Percentiles rank a stretch among this genome's conserved stretches.
Evolutionary conservation across 2,797 vertebrate genomes (phyloP).

Genomic region (Craterocephalus amniculus): DNA sequence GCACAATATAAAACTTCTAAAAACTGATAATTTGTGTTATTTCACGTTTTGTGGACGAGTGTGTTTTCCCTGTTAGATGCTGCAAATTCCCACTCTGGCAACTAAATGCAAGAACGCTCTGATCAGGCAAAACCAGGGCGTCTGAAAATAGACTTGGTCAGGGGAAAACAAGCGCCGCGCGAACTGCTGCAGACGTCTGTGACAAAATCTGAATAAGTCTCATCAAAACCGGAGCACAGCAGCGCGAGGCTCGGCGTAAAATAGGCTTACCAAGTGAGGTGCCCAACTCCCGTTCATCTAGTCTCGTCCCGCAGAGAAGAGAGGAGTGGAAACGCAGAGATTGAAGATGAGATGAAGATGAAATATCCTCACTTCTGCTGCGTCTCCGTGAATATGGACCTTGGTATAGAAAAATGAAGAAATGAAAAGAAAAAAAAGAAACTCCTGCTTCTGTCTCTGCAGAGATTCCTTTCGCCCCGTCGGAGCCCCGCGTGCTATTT

Average conservation of each 20-base stretch:
- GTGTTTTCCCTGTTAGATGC: rapidly evolving
- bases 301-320: slow-evolving; percentile 67
- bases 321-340: slow-evolving; percentile 26
- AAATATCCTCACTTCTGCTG: slow-evolving; percentile 71
- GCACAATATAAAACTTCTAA: slow-evolving; percentile 63
- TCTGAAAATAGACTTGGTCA: background rate
- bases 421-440: background rate
- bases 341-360: slow-evolving; percentile 47
- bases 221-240: background rate
- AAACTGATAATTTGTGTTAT: slow-evolving; percentile 54
- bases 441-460: slow-evolving; percentile 40
- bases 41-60: background rate
- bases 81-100: background rate
- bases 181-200: slow-evolving; percentile 1
- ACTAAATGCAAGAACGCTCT: background rate
- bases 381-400: slow-evolving; percentile 38
- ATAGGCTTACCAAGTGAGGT: slow-evolving; percentile 76
- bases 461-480: slow-evolving; percentile 57
- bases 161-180: background rate
- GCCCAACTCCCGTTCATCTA: slow-evolving; percentile 80
- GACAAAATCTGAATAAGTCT: background rate
- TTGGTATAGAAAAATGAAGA: slow-evolving; percentile 16
- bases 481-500: slow-evolving; percentile 58
- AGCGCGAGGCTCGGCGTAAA: background rate
- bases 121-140: background rate